phyloP scores from a whole-genome alignment of 2,888 invertebrate species.

The Steromphala cineraria region DNA sequence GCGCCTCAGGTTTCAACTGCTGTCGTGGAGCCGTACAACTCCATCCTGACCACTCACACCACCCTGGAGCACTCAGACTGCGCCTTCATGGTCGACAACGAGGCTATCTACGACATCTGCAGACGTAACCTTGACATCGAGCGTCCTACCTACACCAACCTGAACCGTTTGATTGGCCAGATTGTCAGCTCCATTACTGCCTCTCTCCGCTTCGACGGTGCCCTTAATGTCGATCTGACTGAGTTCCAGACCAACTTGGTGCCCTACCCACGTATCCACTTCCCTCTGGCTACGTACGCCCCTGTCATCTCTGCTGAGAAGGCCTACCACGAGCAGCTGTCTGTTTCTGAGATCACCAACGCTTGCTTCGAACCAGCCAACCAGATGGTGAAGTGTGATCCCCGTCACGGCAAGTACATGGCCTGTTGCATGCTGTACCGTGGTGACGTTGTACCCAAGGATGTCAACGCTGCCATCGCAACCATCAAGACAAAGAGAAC shows the following conservation, averaged over 20 bases:
- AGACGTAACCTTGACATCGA: slow-evolving; percentile 87
- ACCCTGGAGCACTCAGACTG: slow-evolving; percentile 95
- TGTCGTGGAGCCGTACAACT: slow-evolving; percentile 97
- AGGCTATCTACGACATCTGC: slow-evolving; percentile 93
- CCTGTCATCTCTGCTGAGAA: slow-evolving; percentile 95
- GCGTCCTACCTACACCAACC: slow-evolving; percentile 89
- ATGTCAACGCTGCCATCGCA: slow-evolving; percentile 66
- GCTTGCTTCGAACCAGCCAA: slow-evolving; percentile 90
- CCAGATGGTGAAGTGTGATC: slow-evolving; percentile 88
- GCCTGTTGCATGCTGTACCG: slow-evolving; percentile 71
- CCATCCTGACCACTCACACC: slow-evolving; percentile 95
- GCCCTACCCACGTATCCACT: slow-evolving; percentile 94
- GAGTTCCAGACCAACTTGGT: slow-evolving; percentile 75
- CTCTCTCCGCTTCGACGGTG: slow-evolving; percentile 77
- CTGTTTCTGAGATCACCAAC: slow-evolving; percentile 89
- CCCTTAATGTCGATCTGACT: slow-evolving; percentile 77
- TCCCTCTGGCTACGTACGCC: slow-evolving; percentile 89
- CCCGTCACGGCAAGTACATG: slow-evolving; percentile 71
- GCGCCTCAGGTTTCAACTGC: slow-evolving; percentile 79
- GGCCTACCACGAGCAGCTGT: slow-evolving; percentile 90
- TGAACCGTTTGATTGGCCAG: slow-evolving; percentile 95
- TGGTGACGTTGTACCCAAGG: slow-evolving; percentile 67
- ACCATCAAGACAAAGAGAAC: slow-evolving; percentile 66
- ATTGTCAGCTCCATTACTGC: slow-evolving; percentile 79
- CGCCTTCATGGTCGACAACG: slow-evolving; percentile 97